Percentiles rank a stretch among this genome's conserved stretches.
Evolutionary conservation across 2,113 vertebrate species (phyloP).

Genomic region (Brachionichthys hirsutus): DNA sequence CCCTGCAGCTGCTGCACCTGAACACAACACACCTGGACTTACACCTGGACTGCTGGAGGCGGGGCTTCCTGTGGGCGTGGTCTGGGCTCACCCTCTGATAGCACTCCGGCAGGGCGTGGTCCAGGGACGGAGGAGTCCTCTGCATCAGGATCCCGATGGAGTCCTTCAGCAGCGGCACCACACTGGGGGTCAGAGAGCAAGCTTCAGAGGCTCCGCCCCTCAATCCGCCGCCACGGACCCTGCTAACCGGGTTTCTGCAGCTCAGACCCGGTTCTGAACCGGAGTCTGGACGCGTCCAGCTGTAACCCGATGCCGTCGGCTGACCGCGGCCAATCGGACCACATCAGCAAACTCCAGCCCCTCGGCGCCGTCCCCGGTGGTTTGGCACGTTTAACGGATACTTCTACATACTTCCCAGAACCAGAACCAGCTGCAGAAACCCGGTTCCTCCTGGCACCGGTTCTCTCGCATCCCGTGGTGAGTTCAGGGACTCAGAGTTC

Average conservation of each 20-base stretch:
- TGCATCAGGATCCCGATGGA: conserved; percentile 98
- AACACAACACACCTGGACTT: conserved; percentile 39
- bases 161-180: conserved; percentile 91
- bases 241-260: too few relatives aligned
- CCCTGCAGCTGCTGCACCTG: conserved; percentile 97
- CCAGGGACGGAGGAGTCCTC: conserved; percentile 88
- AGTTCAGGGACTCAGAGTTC: too few relatives aligned
- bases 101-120: conserved; percentile 88
- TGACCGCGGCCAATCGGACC: conserved; percentile 51
- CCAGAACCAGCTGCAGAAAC: too few relatives aligned
- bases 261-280: conserved; percentile 10
- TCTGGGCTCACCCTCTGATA: conserved; percentile 89
- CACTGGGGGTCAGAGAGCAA: conserved; percentile 73
- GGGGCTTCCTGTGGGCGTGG: neutral
- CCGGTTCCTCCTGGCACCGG: too few relatives aligned
- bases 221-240: too few relatives aligned
- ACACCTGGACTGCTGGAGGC: neutral
- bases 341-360: conserved; percentile 27
- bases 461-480: too few relatives aligned
- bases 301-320: conserved; percentile 40
- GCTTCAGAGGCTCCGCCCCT: conserved; percentile 12
- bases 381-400: conserved; percentile 52
- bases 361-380: conserved; percentile 27
- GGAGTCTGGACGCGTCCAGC: conserved; percentile 32
- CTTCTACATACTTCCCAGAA: too few relatives aligned